These are phyloP conservation scores for Glyptemys insculpta DNA, from an alignment of 2,797 vertebrate genomes.

Conservation along the genomic window DNA sequence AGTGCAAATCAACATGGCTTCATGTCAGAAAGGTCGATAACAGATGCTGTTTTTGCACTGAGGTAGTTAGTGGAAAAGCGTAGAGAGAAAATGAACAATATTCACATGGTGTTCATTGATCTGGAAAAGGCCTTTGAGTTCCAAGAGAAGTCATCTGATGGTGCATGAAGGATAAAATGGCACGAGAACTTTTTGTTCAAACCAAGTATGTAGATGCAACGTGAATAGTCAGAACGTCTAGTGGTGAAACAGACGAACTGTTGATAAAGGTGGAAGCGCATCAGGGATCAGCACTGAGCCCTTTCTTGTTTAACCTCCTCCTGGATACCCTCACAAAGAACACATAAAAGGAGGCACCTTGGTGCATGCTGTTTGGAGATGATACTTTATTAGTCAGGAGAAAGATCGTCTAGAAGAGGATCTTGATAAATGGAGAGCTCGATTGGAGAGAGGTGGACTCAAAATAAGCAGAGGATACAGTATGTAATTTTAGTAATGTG, in stretches of 20 bases:
- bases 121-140: not conserved
- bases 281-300: not conserved
- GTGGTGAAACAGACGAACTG: not conserved
- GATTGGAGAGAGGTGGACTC: not conserved
- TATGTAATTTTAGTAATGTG: not conserved
- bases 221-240: not conserved
- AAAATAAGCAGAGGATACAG: not conserved
- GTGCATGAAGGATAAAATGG: not conserved
- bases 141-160: not conserved
- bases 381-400: too few relatives aligned
- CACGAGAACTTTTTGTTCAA: not conserved
- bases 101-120: not conserved
- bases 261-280: not conserved
- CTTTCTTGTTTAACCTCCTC: not conserved
- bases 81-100: not conserved
- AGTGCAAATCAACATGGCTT: rapidly evolving
- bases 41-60: too few relatives aligned
- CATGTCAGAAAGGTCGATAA: not conserved
- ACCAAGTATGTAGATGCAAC: not conserved
- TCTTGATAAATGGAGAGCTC: not conserved
- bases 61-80: too few relatives aligned
- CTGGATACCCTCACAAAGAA: not conserved
- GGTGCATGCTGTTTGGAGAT: too few relatives aligned
- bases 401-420: not conserved
- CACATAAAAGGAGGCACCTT: not conserved